Base-by-base conservation (phyloP, 2,113 vertebrate species). In the Phyllostomus discolor region DNA sequence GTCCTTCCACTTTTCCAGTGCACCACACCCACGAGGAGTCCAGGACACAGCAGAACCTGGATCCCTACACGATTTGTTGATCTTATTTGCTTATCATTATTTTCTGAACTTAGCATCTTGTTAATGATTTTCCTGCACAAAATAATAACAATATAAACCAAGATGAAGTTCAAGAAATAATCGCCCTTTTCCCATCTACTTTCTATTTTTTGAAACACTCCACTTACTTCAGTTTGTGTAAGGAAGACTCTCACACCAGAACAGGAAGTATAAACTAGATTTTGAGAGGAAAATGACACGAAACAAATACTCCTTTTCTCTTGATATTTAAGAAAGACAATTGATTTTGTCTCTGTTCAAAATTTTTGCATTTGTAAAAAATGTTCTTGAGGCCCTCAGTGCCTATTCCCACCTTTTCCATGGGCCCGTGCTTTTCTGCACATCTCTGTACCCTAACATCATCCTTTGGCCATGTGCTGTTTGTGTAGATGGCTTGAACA, bases 261-360 rank as follows among this genome's bases (percentile, higher is more conserved):
- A 16, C 14, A 57, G 43, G 73, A 75, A 89, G 43, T 79, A 95
- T 72, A 43, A 95, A 96, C 67, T 80, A 31, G 4, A 80, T 59
- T 93, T 95, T 88, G 59, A 72, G n/a, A 90, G 78, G 86, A 97
- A 93, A 94, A 84, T 62, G 70, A 75, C 69, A 80, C 54, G 90
- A 96, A 95, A 41, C 52, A 95, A 52, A 88, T 76, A 82, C 5
- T 69, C 41, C 14, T 86, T 94, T 59, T 54, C 75, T 84, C 38
- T 35, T 81, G 28, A 92, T 93, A 92, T 79, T 94, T 89, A 67
- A 91, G 79, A 76, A 75, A 94, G 52, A 69, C 87, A 84, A 86
- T 38, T 54, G 33, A 28, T 33, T 86, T 57, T 84, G 15, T 50
- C 84, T 79, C 76, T 38, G 22, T 35, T 48, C 38, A 59, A 57